Evolutionary conservation across 2,888 invertebrate genomes (phyloP).

Genomic region (Eretmocerus hayati): DNA sequence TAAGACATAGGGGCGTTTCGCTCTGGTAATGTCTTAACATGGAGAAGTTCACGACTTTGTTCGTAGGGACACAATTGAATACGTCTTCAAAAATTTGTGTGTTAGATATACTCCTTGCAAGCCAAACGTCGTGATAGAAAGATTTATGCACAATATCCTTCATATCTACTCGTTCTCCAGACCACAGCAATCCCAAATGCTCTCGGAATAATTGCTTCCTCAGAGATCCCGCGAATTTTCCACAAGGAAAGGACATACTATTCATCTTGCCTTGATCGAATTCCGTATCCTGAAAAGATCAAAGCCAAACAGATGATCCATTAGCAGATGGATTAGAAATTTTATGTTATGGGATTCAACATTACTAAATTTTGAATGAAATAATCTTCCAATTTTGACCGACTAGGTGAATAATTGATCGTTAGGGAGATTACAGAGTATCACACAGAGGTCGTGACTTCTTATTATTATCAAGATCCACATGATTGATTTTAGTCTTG

Average conservation of each 20-base stretch:
- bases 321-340: no score
- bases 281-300: constrained; percentile 60
- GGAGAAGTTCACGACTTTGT: constrained; percentile 71
- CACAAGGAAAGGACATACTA: constrained; percentile 72
- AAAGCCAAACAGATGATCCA: no score
- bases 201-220: constrained; percentile 83
- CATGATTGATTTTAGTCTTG: no score
- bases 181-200: constrained; percentile 71
- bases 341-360: no score
- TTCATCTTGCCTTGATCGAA: constrained; percentile 78
- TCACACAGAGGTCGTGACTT: no score
- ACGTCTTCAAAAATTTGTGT: constrained; percentile 87
- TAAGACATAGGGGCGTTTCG: constrained; percentile 63
- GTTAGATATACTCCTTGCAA: constrained; percentile 70
- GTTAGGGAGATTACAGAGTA: no score
- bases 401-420: no score
- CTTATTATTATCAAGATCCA: no score
- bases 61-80: constrained; percentile 85
- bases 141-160: constrained; percentile 67
- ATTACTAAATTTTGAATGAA: neutral
- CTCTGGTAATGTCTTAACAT: constrained; percentile 71
- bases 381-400: no score
- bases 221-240: constrained; percentile 78
- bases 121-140: constrained; percentile 84
- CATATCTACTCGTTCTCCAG: constrained; percentile 53